Evolutionary conservation across 2,113 vertebrate genomes (phyloP).

Genomic region (Eudyptes chrysolophus): DNA sequence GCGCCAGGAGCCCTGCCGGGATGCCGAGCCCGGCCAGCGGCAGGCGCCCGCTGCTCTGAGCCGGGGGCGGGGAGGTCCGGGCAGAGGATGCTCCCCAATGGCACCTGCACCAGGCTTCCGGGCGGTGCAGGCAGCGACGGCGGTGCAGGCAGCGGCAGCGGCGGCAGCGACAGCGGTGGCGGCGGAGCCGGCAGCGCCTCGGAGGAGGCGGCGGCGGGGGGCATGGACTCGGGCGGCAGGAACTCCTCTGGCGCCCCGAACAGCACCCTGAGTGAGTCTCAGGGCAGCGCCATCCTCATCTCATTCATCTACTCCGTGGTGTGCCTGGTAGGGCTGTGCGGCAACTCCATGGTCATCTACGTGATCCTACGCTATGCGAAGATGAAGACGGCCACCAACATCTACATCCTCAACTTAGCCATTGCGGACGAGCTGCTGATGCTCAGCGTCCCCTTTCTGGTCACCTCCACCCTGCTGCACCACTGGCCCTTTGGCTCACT

Average conservation of each 20-base stretch:
- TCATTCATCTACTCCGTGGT: slow-evolving; percentile 92
- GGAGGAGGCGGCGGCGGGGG: slow-evolving; percentile 50
- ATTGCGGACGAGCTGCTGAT: slow-evolving; percentile 90
- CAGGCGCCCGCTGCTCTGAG: slow-evolving; percentile 3
- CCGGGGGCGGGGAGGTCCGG: background rate
- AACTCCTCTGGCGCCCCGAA: slow-evolving; percentile 76
- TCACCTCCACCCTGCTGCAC: slow-evolving; percentile 86
- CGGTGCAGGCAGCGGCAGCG: slow-evolving; percentile 55
- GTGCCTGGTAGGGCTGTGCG: slow-evolving; percentile 87
- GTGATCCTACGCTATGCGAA: slow-evolving; percentile 92
- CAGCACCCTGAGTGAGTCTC: slow-evolving; percentile 80
- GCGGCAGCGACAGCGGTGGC: slow-evolving; percentile 24
- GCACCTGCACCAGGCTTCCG: slow-evolving; percentile 70
- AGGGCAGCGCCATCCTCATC: slow-evolving; percentile 88
- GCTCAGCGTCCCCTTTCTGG: slow-evolving; percentile 90
- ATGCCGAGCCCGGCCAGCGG: background rate
- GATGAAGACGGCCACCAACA: slow-evolving; percentile 93
- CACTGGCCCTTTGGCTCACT: slow-evolving; percentile 91
- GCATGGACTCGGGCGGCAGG: slow-evolving; percentile 63
- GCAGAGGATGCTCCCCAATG: slow-evolving; percentile 73
- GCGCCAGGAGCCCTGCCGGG: background rate
- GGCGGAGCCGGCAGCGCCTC: slow-evolving; percentile 57
- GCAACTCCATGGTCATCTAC: slow-evolving; percentile 92
- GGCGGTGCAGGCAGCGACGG: slow-evolving; percentile 59
- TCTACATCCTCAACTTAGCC: slow-evolving; percentile 91